These are phyloP conservation scores for Picus viridis DNA, from an alignment of 2,797 vertebrate genomes.

Conservation along the genomic window DNA sequence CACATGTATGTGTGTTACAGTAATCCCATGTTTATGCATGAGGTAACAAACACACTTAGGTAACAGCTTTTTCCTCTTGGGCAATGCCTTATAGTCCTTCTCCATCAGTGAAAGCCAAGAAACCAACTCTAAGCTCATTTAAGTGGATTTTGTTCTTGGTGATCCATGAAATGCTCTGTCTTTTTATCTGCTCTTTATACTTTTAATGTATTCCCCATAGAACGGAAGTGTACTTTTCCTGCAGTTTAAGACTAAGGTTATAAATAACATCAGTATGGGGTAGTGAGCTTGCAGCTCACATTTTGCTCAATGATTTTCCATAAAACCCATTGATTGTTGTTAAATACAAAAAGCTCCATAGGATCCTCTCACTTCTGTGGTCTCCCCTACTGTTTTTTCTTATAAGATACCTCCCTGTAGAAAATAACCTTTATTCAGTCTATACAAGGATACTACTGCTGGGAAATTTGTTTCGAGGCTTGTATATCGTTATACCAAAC, in stretches of 20 bases:
- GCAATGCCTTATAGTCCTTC: slow-evolving; percentile 80
- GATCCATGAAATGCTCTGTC: slow-evolving; percentile 96
- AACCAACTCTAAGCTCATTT: slow-evolving; percentile 91
- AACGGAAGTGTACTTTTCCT: slow-evolving; percentile 86
- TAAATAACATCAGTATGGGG: slow-evolving; percentile 92
- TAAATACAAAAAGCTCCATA: slow-evolving; percentile 89
- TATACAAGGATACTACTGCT: slow-evolving; percentile 86
- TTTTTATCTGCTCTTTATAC: slow-evolving; percentile 93
- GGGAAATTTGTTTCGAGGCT: slow-evolving; percentile 84
- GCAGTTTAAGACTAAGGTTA: slow-evolving; percentile 91
- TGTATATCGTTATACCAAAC: slow-evolving; percentile 80
- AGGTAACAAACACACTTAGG: slow-evolving; percentile 81
- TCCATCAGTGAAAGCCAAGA: slow-evolving; percentile 82
- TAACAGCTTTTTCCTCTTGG: slow-evolving; percentile 84
- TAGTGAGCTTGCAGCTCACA: slow-evolving; percentile 84
- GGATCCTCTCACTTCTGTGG: slow-evolving; percentile 85
- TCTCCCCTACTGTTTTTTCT: slow-evolving; percentile 87
- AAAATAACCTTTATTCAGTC: slow-evolving; percentile 91
- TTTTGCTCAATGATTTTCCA: slow-evolving; percentile 87
- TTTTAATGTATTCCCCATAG: slow-evolving; percentile 95
- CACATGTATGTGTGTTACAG: slow-evolving; percentile 74
- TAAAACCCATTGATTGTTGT: slow-evolving; percentile 88
- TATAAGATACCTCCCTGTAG: slow-evolving; percentile 87
- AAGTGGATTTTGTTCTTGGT: slow-evolving; percentile 93
- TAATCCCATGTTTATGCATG: slow-evolving; percentile 83